Evolutionary conservation across 2,888 invertebrate species (phyloP), one percentile per base, ranked within the genome.

Genomic region (Diogma glabrata): DNA sequence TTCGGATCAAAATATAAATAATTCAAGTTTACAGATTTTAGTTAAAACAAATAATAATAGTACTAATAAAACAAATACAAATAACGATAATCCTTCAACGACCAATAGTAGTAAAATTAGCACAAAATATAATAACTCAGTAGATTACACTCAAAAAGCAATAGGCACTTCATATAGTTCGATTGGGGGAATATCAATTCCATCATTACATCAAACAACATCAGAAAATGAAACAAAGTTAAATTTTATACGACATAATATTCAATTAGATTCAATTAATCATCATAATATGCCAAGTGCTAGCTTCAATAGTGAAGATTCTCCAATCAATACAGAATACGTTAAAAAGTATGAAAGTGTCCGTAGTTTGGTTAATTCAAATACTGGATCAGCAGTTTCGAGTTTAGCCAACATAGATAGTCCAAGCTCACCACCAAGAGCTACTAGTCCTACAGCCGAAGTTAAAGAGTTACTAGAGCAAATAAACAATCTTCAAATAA

Each of bases 361-460:
- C 59, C 66, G 59, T 57, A 71, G 63, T 47, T 66, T 63, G 56
- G 64, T 68, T 20, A 72, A 73, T 56, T 75, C 75, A 38, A 72
- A 73, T 57, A 76, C 75, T 36, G 75, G 78, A 50, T 81, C 81
- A n/a, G 81, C 80, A 60, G 78, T 82, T 52, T 82, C 82, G 61
- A 82, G 82, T 64, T 67, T 82, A 58, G 78, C 79, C 7, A 82
- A 82, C 61, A 64, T 76, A 53, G 81, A 79, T 47, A 80, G 81
- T 7, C 81, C 81, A 23, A 78, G 77, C 57, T 87, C 88, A 1
- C 87, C 88, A 0, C 87, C 87, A 0, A 78, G 82, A 59, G 84
- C 87, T 3, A 88, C 87, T n/a, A 87, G 86, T 62, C 88, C 88
- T 5, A 87, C 86, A 10, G 67, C 65, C n/a, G 82, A 83, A 62